Percentiles rank a stretch among this genome's conserved stretches.
Conservation (phyloP, 1,140 invertebrate species). For the Drosophila athabasca region DNA sequence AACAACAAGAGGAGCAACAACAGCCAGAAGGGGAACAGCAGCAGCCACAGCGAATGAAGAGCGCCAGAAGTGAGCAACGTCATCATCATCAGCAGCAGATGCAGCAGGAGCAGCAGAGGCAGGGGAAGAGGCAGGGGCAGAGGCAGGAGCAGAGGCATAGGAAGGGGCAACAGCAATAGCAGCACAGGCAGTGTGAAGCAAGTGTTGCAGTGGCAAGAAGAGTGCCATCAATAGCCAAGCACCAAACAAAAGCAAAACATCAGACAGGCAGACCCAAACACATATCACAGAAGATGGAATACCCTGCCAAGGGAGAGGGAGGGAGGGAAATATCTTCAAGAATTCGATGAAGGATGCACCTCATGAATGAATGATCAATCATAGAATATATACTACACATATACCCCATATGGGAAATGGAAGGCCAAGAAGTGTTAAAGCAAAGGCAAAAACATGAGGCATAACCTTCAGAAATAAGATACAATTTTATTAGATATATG, state of each 20-base stretch:
- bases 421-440: too few relatives aligned
- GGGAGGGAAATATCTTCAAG: not conserved
- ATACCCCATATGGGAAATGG: too few relatives aligned
- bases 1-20: not conserved
- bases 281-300: slow-evolving; percentile 17
- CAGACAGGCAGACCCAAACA: slow-evolving; percentile 6
- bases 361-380: too few relatives aligned
- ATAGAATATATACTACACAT: too few relatives aligned
- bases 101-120: slow-evolving; percentile 7
- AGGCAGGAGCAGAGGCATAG: slow-evolving; percentile 11
- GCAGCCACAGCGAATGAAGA: slow-evolving; percentile 49
- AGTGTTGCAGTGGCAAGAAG: slow-evolving; percentile 8
- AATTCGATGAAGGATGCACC: too few relatives aligned
- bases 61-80: slow-evolving; percentile 66
- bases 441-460: too few relatives aligned
- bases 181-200: not conserved
- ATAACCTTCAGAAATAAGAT: too few relatives aligned
- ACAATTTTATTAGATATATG: too few relatives aligned
- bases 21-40: not conserved
- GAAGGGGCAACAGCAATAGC: too few relatives aligned
- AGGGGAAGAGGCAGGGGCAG: slow-evolving; percentile 12
- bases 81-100: slow-evolving; percentile 42
- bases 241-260: slow-evolving; percentile 21
- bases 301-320: not conserved
- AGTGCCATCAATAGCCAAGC: not conserved